Conservation (phyloP, 2,113 vertebrate genomes). For the Solea solea region DNA sequence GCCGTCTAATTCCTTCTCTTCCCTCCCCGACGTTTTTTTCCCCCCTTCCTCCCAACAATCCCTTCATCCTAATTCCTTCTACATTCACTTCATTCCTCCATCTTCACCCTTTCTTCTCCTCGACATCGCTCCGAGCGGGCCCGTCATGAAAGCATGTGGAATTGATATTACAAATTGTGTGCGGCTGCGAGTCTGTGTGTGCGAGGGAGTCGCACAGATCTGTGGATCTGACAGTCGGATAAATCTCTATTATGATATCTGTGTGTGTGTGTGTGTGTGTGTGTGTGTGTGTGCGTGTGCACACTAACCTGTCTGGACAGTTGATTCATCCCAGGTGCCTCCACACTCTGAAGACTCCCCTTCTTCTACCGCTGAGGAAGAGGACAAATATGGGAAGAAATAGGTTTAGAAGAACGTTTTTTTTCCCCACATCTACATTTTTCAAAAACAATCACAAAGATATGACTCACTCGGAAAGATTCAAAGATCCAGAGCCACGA, state of each 20-base stretch:
- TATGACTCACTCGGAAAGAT: background rate
- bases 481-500: background rate
- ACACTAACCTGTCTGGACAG: conserved; percentile 89
- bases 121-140: conserved; percentile 44
- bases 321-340: conserved; percentile 91
- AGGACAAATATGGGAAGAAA: conserved; percentile 8
- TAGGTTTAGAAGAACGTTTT: background rate
- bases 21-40: conserved; percentile 20
- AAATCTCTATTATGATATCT: conserved; percentile 4
- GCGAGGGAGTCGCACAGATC: conserved; percentile 36
- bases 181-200: conserved; percentile 42
- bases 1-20: conserved; percentile 17
- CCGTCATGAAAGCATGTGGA: conserved; percentile 86
- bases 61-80: conserved; percentile 11
- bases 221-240: conserved; percentile 31
- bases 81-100: conserved; percentile 27
- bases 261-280: conserved; percentile 69
- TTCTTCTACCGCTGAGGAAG: conserved; percentile 88
- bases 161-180: conserved; percentile 83
- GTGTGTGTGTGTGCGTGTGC: conserved; percentile 71
- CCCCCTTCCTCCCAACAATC: conserved; percentile 12
- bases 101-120: conserved; percentile 40
- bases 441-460: background rate
- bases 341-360: conserved; percentile 92
- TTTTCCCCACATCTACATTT: background rate